A percentile compares a stretch with the other conserved stretches of the same genome.
These are phyloP conservation scores for Dascyllus trimaculatus DNA, from an alignment of 2,113 vertebrate species.

Conservation along the genomic window DNA sequence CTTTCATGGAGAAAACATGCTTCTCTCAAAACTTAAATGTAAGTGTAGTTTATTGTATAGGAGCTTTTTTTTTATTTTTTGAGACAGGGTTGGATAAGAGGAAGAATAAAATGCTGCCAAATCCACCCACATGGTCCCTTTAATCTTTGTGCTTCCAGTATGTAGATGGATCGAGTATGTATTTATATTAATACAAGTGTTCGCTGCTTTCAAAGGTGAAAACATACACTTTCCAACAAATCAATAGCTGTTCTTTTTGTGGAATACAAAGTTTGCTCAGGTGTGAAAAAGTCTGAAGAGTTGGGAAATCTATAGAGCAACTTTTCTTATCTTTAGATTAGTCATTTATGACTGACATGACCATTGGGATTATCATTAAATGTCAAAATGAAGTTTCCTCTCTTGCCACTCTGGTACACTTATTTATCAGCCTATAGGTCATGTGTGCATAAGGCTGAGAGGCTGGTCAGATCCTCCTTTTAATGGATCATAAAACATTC, in stretches of 20 bases:
- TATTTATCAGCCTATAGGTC: constrained; percentile 2
- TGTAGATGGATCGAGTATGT: not conserved
- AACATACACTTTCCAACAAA: not conserved
- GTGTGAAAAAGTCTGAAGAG: not conserved
- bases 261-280: not conserved
- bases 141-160: not conserved
- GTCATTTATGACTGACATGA: constrained; percentile 1
- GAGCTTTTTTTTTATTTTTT: too few relatives aligned
- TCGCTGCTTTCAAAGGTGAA: not conserved
- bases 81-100: not conserved
- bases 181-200: not conserved
- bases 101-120: not conserved
- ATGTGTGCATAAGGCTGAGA: constrained; percentile 7
- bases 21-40: too few relatives aligned
- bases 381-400: not conserved
- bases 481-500: constrained; percentile 27
- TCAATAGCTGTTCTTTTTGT: not conserved
- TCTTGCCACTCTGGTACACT: not conserved
- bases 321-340: not conserved
- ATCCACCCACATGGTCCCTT: not conserved
- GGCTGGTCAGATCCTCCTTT: constrained; percentile 1
- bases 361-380: not conserved
- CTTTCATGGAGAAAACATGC: too few relatives aligned
- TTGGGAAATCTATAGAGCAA: not conserved
- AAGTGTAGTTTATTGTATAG: too few relatives aligned